Evolutionary conservation across 2,113 vertebrate species (phyloP).

Genomic region (Anoplopoma fimbria): DNA sequence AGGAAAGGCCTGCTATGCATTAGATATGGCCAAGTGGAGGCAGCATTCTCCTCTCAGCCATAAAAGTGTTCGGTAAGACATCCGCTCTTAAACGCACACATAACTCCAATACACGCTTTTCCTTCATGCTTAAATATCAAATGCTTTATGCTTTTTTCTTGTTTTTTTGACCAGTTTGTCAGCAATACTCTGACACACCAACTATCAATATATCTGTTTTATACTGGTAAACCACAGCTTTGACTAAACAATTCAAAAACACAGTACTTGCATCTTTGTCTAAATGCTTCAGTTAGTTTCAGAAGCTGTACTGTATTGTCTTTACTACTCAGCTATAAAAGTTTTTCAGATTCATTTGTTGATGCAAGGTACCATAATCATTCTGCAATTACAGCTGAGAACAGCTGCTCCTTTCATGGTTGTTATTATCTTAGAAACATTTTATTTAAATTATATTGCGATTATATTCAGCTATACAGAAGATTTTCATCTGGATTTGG

Average conservation of each 20-base stretch:
- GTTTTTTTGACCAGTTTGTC: background rate
- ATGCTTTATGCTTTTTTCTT: background rate
- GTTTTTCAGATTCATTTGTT: slow-evolving; percentile 31
- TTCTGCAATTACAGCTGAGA: background rate
- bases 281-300: slow-evolving; percentile 26
- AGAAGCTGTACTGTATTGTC: slow-evolving; percentile 18
- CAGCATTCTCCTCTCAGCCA: slow-evolving; percentile 60
- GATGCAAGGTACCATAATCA: background rate
- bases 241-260: background rate
- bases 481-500: background rate
- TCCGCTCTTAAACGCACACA: slow-evolving; percentile 21
- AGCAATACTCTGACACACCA: background rate
- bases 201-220: background rate
- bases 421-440: slow-evolving; percentile 17
- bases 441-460: background rate
- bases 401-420: slow-evolving; percentile 1
- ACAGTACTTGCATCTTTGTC: background rate
- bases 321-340: slow-evolving; percentile 17
- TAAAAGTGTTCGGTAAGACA: slow-evolving; percentile 28
- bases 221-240: background rate
- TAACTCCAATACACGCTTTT: background rate
- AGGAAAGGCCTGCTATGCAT: slow-evolving; percentile 52
- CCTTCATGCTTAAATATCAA: slow-evolving; percentile 7
- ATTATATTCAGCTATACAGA: background rate
- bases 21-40: slow-evolving; percentile 68